Base-by-base conservation (phyloP, 2,888 invertebrate species). In the Agrotis ipsilon region DNA sequence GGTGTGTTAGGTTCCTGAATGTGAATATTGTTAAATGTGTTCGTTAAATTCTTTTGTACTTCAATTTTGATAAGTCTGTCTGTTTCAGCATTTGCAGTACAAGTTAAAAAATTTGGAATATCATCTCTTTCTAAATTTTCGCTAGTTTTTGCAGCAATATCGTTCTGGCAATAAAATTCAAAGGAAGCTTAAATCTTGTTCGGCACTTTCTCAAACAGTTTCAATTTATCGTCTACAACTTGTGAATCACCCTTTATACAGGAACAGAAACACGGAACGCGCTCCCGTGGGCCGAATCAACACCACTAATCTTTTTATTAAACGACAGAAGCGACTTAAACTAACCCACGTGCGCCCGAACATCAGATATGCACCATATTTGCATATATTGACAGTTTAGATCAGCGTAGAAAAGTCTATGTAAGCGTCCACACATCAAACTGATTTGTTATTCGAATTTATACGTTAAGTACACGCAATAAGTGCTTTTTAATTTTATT, bases 311-410 rank as follows among this genome's bases (percentile, higher is more conserved):
- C 95, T 92, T 91, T 76, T 90, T 93, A 93, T 92, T 93, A 93
- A 92, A 92, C 91, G 83, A 92, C 93, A 91, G 92, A 88, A 92
- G 92, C 92, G 84, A 88, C 88, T 87, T 83, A 85, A 90, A 87
- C 89, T 91, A 89, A 84, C 94, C 94, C 94, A 93, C 95, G 94
- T 93, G 92, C 91, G 80, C 83, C 71, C 81, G 78, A 84, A 84
- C 91, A 94, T 94, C 93, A 88, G 95, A 94, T 94, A 92, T 84
- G 73, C 69, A 71, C 75, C 81, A 78, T 75, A 94, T 96, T 96
- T 94, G 94, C 96, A 95, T 96, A 91, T 90, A 93, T 94, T 93
- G 93, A 93, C 94, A 92, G 92, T 90, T 94, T 91, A 92, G 91
- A 93, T 92, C 91, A 90, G 84, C 61, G 76, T 75, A 83, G 83